Conservation (phyloP, 2,888 invertebrate species). For the Drosophila longiperda region DNA sequence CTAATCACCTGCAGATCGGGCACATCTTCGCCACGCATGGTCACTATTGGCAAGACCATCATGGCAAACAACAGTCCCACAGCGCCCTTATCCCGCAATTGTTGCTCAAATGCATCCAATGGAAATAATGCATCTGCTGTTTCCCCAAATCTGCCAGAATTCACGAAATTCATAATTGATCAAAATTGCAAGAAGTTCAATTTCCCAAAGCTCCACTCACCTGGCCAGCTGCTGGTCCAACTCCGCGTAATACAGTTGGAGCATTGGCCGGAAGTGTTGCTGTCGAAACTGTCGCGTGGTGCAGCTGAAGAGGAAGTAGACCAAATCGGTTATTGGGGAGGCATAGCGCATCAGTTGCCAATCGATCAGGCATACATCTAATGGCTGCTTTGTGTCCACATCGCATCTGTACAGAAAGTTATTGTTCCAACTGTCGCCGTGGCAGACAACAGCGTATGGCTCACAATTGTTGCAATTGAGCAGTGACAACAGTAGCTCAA, state of each 20-base stretch:
- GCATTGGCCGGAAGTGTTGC: conserved; percentile 64
- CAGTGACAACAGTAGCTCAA: conserved; percentile 58
- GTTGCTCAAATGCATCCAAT: conserved; percentile 64
- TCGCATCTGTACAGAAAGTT: conserved; percentile 79
- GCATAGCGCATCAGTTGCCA: conserved; percentile 83
- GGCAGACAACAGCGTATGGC: conserved; percentile 82
- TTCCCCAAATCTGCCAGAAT: conserved; percentile 69
- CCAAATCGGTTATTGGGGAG: conserved; percentile 81
- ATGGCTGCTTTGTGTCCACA: conserved; percentile 22
- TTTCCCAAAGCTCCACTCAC: conserved; percentile 40
- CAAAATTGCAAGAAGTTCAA: background rate
- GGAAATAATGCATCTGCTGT: conserved; percentile 68
- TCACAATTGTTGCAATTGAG: conserved; percentile 69
- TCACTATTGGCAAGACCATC: conserved; percentile 80
- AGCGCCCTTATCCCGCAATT: conserved; percentile 71
- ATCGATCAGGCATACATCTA: conserved; percentile 77
- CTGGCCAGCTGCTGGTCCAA: conserved; percentile 64
- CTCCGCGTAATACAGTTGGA: conserved; percentile 75
- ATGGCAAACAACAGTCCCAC: conserved; percentile 79
- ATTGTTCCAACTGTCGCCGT: conserved; percentile 84
- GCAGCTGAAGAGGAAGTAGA: conserved; percentile 80
- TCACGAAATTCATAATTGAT: background rate
- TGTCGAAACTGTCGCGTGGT: conserved; percentile 74
- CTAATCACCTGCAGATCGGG: conserved; percentile 81
- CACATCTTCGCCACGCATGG: conserved; percentile 72